These are phyloP conservation scores for Diloba caeruleocephala DNA, from an alignment of 2,888 invertebrate species.

Conservation along the genomic window DNA sequence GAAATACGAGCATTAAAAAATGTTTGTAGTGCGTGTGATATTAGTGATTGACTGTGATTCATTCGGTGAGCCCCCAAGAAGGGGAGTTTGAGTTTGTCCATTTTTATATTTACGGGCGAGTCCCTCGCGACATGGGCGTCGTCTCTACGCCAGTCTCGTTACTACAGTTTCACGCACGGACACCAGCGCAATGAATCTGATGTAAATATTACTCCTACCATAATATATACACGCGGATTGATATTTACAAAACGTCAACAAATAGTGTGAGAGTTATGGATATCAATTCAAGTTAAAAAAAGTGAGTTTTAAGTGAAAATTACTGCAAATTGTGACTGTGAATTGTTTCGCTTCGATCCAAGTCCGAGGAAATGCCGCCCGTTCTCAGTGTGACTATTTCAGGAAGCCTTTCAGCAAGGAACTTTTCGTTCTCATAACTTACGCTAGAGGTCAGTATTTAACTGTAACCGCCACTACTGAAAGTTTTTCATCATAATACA, in stretches of 20 bases:
- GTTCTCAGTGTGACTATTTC: constrained; percentile 82
- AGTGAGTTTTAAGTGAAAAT: constrained; percentile 73
- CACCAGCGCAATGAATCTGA: constrained; percentile 83
- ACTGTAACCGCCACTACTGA: constrained; percentile 30
- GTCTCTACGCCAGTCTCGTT: constrained; percentile 85
- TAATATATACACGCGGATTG: constrained; percentile 82
- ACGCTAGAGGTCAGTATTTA: constrained; percentile 87
- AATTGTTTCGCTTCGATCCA: constrained; percentile 84
- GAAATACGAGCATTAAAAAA: constrained; percentile 66
- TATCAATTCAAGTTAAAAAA: constrained; percentile 63
- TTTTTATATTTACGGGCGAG: constrained; percentile 88
- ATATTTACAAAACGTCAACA: constrained; percentile 76
- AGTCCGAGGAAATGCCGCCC: constrained; percentile 82
- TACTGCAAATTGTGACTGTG: constrained; percentile 68
- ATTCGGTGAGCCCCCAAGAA: constrained; percentile 84
- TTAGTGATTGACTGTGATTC: constrained; percentile 83
- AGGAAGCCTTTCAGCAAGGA: constrained; percentile 86
- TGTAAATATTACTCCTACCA: constrained; percentile 86
- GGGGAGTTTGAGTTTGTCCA: constrained; percentile 88
- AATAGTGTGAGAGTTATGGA: constrained; percentile 66
- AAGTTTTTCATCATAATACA: constrained; percentile 34
- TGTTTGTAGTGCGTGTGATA: constrained; percentile 67
- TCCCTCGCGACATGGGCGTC: constrained; percentile 88
- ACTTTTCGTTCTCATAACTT: constrained; percentile 85
- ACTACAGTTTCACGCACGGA: constrained; percentile 86